Conservation (phyloP, 1,140 invertebrate species). For the Pteromalus puparum region DNA sequence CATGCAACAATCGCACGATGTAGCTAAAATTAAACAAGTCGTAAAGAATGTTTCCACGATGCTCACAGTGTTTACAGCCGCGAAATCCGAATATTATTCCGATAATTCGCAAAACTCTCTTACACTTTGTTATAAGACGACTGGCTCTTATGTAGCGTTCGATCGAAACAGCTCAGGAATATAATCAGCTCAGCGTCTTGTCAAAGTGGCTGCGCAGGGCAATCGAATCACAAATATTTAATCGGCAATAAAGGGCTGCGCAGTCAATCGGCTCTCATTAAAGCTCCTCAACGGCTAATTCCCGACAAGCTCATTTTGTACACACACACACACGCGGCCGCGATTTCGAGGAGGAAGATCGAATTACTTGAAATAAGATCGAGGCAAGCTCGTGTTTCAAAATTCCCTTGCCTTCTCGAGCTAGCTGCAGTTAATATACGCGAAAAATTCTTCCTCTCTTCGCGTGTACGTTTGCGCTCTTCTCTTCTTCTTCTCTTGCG, state of each 20-base stretch:
- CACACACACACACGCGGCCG: neutral
- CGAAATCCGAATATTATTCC: neutral
- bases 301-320: no score
- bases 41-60: no score
- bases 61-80: no score
- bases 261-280: neutral
- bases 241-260: no score
- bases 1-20: neutral
- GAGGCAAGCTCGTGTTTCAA: neutral
- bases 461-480: neutral
- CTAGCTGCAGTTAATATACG: neutral
- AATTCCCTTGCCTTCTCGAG: neutral
- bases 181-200: neutral
- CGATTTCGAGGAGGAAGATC: neutral
- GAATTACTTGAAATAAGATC: constrained; percentile 29
- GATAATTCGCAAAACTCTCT: neutral
- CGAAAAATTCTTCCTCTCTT: no score
- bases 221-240: no score
- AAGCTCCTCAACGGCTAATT: no score
- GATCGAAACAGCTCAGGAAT: neutral
- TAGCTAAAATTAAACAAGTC: neutral
- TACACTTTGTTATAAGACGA: neutral
- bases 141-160: neutral
- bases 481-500: neutral
- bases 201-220: neutral